These are phyloP conservation scores for Danionella cerebrum DNA, from an alignment of 2,113 vertebrate species.

Conservation along the genomic window DNA sequence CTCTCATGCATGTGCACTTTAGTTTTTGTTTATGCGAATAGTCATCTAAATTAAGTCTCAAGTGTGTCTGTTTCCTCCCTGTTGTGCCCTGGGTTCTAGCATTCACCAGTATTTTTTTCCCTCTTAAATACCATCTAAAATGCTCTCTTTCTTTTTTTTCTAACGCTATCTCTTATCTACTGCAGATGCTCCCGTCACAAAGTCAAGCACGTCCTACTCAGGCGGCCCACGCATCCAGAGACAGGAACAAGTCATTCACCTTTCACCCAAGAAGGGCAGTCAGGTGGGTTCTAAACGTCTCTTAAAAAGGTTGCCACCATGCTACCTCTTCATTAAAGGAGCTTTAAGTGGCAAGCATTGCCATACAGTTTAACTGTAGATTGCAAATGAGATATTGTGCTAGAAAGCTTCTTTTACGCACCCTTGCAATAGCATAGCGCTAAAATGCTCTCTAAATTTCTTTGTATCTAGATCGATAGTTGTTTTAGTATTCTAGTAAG, in stretches of 20 bases:
- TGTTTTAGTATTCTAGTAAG: too few species aligned
- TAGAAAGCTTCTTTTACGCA: too few species aligned
- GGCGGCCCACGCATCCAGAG: conserved; percentile 87
- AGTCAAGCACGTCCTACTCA: conserved; percentile 85
- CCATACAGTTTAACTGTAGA: neutral
- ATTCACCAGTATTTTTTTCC: neutral
- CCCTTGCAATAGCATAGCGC: neutral
- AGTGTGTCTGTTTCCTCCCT: neutral
- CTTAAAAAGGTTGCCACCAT: neutral
- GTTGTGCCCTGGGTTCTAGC: neutral
- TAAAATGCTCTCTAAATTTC: too few species aligned
- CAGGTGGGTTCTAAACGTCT: conserved; percentile 67
- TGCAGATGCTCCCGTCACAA: conserved; percentile 82
- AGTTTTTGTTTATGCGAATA: neutral
- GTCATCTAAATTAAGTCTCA: conserved; percentile 8
- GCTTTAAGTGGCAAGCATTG: neutral
- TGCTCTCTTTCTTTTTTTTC: neutral
- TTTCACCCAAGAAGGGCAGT: conserved; percentile 92
- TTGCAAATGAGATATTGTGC: neutral
- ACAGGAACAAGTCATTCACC: conserved; percentile 92
- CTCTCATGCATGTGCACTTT: neutral
- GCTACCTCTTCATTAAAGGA: neutral
- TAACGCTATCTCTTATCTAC: conserved; percentile 24
- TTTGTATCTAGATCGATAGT: too few species aligned
- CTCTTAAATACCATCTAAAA: neutral